Conservation (phyloP, 1,140 invertebrate species). For the Drosophila subobscura region DNA sequence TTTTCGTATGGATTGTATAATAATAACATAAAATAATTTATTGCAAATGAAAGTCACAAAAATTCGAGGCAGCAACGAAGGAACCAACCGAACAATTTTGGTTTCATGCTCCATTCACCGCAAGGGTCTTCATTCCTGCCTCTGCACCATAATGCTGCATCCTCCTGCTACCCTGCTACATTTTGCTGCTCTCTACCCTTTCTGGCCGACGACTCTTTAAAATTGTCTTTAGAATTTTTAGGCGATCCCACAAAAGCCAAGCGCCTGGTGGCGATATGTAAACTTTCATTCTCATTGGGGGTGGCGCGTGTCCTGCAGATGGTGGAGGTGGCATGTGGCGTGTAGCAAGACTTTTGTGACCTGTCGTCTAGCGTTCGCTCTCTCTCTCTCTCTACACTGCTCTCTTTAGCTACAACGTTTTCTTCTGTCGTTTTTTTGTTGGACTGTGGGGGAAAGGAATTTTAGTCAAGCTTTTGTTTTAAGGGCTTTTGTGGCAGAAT, state of each 20-base stretch:
- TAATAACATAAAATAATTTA: constrained; percentile 79
- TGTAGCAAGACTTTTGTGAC: constrained; percentile 53
- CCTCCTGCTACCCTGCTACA: not conserved
- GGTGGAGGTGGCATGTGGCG: constrained; percentile 12
- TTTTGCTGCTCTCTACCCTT: constrained; percentile 6
- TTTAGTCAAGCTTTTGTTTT: constrained; percentile 62
- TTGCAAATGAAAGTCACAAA: constrained; percentile 77
- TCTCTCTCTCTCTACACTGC: not conserved
- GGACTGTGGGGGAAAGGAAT: constrained; percentile 16
- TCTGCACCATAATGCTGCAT: not conserved
- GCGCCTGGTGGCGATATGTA: constrained; percentile 48
- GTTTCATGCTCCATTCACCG: constrained; percentile 54
- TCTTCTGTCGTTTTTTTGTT: constrained; percentile 17
- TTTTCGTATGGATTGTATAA: constrained; percentile 66
- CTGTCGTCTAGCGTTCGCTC: constrained; percentile 29
- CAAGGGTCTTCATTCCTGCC: not conserved
- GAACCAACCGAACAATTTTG: constrained; percentile 38
- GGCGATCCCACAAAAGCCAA: constrained; percentile 18
- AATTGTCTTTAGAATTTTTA: constrained; percentile 54
- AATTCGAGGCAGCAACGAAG: constrained; percentile 46
- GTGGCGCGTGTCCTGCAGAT: not conserved
- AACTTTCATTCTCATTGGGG: constrained; percentile 55
- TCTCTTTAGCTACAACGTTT: constrained; percentile 16
- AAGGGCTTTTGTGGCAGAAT: constrained; percentile 54
- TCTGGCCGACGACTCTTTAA: constrained; percentile 51